Evolutionary conservation across 2,797 vertebrate genomes (phyloP), one percentile per base, ranked within the genome.

Genomic region (Myioborus miniatus): DNA sequence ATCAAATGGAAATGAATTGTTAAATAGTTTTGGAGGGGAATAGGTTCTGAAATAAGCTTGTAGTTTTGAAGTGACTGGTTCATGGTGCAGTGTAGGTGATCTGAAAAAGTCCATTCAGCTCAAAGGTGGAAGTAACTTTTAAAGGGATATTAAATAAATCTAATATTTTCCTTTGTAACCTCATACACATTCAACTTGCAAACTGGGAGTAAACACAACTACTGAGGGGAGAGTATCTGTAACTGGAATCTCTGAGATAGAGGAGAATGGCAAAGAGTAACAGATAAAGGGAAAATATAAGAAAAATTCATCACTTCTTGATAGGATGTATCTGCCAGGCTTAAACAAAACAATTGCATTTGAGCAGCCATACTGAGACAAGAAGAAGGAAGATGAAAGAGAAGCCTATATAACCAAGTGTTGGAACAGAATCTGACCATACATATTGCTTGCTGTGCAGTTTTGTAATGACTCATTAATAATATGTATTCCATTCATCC

Each of bases 1-100:
- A 59, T 91, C 65, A 78, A 63, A 69, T 93, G 58, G 71, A 92
- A 91, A 92, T 92, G 5, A 89, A 87, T 85, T 92, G 46, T 94
- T 93, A 96, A 97, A 78, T 55, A 85, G 62, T 69, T 89, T 55
- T 56, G 32, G 41, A 69, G 12, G 3, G 8, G 7, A 3, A 3
- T 75, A 32, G 14, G 18, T 79, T 93, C 52, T 92, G 41, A 92
- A 91, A 46, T 65, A 75, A 71, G 21, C 20, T 64, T 83, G n/a
- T 47, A 14, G 68, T 80, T 92, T 92, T 94, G 58, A 88, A 93
- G 63, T 56, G 26, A 59, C 59, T 77, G 26, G 6, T 71, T 91
- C 63, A 29, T 20, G 4, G 4, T 83, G 29, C 44, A 36, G 7
- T 59, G 43, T 58, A 11, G 77, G 26, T 74, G 50, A 59, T 63